Evolutionary conservation across 2,797 vertebrate species (phyloP).

Genomic region (Oophaga sylvatica): DNA sequence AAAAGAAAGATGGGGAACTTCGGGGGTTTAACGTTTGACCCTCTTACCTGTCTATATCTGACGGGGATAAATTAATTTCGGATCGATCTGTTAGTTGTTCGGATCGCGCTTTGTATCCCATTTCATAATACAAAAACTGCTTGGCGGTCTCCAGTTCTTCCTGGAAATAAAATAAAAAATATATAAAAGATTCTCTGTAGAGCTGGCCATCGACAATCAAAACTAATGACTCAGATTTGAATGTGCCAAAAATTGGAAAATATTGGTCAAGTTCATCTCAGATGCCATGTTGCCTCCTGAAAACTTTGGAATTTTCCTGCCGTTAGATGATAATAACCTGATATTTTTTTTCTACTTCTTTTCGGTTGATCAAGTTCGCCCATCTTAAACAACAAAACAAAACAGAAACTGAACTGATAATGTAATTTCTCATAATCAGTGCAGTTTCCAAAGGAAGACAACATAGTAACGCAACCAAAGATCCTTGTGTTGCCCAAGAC

Average conservation of each 20-base stretch:
- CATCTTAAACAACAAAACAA: too few relatives aligned
- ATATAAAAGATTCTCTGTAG: not conserved
- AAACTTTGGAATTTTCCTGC: too few relatives aligned
- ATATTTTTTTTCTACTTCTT: too few relatives aligned
- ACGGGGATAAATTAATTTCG: conserved; percentile 85
- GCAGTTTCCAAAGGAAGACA: too few relatives aligned
- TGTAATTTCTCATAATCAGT: too few relatives aligned
- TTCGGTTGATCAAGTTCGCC: too few relatives aligned
- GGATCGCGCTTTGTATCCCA: conserved; percentile 94
- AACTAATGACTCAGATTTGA: not conserved
- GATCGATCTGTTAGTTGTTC: conserved; percentile 88
- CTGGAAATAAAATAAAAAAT: conserved; percentile 69
- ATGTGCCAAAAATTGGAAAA: not conserved
- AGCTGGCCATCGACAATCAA: not conserved
- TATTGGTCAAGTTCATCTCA: not conserved
- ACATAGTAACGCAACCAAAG: too few relatives aligned
- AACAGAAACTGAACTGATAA: too few relatives aligned
- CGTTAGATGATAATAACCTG: too few relatives aligned
- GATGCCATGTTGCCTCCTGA: not conserved
- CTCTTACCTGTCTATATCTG: conserved; percentile 85
- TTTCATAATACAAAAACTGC: conserved; percentile 91
- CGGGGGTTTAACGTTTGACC: not conserved
- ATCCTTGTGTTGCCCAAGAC: too few relatives aligned
- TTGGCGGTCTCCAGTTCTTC: conserved; percentile 85
- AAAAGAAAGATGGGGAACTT: conserved; percentile 13